phyloP scores from a whole-genome alignment of 2,113 vertebrate species.

The Vulpes vulpes region DNA sequence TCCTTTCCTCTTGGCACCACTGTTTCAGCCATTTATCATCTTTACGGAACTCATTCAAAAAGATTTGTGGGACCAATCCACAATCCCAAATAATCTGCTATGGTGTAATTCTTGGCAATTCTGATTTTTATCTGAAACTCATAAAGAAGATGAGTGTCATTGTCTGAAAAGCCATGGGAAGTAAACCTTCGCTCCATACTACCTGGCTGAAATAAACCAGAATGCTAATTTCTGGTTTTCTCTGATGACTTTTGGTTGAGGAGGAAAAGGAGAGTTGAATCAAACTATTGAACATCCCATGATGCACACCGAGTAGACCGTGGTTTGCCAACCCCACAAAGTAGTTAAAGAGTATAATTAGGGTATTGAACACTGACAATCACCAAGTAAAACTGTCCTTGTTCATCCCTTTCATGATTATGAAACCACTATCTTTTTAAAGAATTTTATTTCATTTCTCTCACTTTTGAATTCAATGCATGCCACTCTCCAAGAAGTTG shows the following conservation, averaged over 20 bases:
- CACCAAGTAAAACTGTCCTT: neutral
- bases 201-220: neutral
- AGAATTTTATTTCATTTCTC: neutral
- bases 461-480: neutral
- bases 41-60: constrained; percentile 37
- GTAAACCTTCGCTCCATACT: neutral
- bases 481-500: neutral
- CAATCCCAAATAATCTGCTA: neutral
- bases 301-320: neutral
- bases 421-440: neutral
- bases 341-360: neutral
- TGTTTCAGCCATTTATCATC: constrained; percentile 51
- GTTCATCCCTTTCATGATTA: neutral
- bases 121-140: constrained; percentile 29
- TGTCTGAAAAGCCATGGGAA: neutral
- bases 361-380: neutral
- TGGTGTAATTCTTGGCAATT: neutral
- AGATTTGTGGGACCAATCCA: constrained; percentile 1
- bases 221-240: neutral
- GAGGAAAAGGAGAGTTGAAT: neutral
- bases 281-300: neutral
- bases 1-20: neutral
- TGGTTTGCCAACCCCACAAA: neutral
- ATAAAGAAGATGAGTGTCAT: neutral
- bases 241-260: neutral